A percentile compares a stretch with the other conserved stretches of the same genome.
Conservation (phyloP, 2,888 invertebrate species). For the Dasysyrphus albostriatus region DNA sequence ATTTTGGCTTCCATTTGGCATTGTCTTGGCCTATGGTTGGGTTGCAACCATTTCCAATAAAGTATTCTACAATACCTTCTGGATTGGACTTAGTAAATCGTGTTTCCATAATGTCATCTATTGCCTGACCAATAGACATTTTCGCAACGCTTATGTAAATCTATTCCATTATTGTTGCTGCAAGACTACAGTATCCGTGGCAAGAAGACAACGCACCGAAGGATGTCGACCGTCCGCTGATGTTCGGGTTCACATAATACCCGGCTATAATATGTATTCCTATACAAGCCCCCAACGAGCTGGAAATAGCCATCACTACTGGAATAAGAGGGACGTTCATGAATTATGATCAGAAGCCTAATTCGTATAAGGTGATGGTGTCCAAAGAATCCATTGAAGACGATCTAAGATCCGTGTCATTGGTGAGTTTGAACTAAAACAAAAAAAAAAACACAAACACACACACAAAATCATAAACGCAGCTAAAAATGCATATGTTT, state of each 20-base stretch:
- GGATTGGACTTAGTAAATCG: slow-evolving; percentile 89
- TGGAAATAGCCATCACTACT: slow-evolving; percentile 79
- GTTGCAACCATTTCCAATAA: slow-evolving; percentile 84
- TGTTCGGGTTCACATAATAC: slow-evolving; percentile 91
- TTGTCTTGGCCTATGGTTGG: slow-evolving; percentile 85
- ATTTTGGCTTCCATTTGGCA: slow-evolving; percentile 89
- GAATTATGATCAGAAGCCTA: slow-evolving; percentile 79
- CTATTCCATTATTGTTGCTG: slow-evolving; percentile 92
- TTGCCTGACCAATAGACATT: slow-evolving; percentile 87
- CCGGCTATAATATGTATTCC: slow-evolving; percentile 88
- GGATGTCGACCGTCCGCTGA: slow-evolving; percentile 85
- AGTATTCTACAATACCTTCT: slow-evolving; percentile 88
- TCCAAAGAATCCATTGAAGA: not conserved
- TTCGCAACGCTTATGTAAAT: slow-evolving; percentile 89
- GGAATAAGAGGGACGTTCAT: slow-evolving; percentile 79
- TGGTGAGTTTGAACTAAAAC: slow-evolving; percentile 50
- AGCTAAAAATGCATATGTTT: slow-evolving; percentile 1
- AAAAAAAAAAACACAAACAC: not conserved
- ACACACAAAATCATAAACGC: slow-evolving; percentile 17
- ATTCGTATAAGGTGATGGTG: slow-evolving; percentile 49
- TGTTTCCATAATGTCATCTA: slow-evolving; percentile 88
- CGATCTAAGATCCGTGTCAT: slow-evolving; percentile 34
- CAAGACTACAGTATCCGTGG: slow-evolving; percentile 89
- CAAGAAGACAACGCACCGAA: slow-evolving; percentile 86
- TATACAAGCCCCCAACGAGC: slow-evolving; percentile 86